Percentiles rank a stretch among this genome's conserved stretches.
Evolutionary conservation across 2,113 vertebrate species (phyloP).

Genomic region (Xiphophorus maculatus): DNA sequence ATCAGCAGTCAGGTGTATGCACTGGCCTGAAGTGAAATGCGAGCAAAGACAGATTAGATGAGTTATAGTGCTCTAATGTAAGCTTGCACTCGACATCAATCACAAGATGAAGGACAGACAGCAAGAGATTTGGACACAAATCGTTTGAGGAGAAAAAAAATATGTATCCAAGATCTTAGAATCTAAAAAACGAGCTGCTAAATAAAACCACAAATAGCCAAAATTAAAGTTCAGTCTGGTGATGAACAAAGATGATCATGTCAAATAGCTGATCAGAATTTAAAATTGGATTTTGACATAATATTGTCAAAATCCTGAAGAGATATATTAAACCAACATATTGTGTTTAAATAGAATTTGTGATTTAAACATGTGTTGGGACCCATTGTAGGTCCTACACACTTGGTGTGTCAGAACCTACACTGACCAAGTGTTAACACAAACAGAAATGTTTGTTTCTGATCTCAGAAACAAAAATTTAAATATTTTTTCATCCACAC

Average conservation of each 20-base stretch:
- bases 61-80: conserved; percentile 14
- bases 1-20: not conserved
- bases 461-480: too few species aligned
- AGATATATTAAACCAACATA: too few species aligned
- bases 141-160: not conserved
- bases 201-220: not conserved
- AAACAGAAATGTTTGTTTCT: too few species aligned
- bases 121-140: conserved; percentile 2
- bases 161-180: not conserved
- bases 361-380: too few species aligned
- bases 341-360: too few species aligned
- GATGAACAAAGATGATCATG: not conserved
- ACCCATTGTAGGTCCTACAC: too few species aligned
- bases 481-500: too few species aligned
- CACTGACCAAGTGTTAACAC: too few species aligned
- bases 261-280: too few species aligned
- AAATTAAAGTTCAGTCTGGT: not conserved
- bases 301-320: too few species aligned
- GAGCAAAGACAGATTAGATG: conserved; percentile 3
- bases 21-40: conserved; percentile 12
- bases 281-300: too few species aligned
- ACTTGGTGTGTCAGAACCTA: too few species aligned
- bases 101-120: not conserved
- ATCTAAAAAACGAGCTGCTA: not conserved
- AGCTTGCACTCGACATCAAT: conserved; percentile 26